Evolutionary conservation across 2,797 vertebrate genomes (phyloP).

Genomic region (Falco cherrug): DNA sequence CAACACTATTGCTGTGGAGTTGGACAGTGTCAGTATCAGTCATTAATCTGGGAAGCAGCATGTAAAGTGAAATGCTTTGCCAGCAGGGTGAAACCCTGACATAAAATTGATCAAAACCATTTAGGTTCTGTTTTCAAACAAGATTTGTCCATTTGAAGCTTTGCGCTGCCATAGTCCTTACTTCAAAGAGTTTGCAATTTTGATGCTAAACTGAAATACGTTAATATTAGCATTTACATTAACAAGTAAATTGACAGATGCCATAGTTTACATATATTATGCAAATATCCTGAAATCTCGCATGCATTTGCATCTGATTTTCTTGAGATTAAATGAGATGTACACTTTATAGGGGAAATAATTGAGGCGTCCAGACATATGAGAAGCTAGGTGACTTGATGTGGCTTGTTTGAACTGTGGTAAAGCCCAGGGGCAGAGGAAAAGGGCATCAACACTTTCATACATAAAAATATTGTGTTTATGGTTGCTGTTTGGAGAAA

Average conservation of each 20-base stretch:
- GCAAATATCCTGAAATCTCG: conserved; percentile 54
- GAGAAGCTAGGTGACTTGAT: neutral
- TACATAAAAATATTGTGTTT: neutral
- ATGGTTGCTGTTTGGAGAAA: neutral
- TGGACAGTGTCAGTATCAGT: neutral
- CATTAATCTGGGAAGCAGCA: neutral
- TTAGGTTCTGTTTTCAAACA: conserved; percentile 21
- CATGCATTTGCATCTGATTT: conserved; percentile 58
- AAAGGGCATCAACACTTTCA: neutral
- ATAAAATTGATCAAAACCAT: conserved; percentile 28
- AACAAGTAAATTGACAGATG: conserved; percentile 68
- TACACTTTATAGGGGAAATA: neutral
- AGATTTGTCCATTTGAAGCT: neutral
- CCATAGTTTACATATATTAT: conserved; percentile 65
- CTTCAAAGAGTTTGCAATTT: conserved; percentile 42
- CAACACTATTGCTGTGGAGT: neutral
- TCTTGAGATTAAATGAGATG: conserved; percentile 51
- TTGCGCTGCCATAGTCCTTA: neutral
- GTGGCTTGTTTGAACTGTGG: neutral
- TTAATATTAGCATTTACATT: conserved; percentile 68
- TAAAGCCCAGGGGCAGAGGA: neutral
- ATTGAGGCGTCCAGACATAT: neutral
- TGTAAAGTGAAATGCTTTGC: neutral
- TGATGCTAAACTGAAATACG: conserved; percentile 30
- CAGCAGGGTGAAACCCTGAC: conserved; percentile 4